Conservation (phyloP, 2,797 vertebrate species). For the Myripristis jacobus region DNA sequence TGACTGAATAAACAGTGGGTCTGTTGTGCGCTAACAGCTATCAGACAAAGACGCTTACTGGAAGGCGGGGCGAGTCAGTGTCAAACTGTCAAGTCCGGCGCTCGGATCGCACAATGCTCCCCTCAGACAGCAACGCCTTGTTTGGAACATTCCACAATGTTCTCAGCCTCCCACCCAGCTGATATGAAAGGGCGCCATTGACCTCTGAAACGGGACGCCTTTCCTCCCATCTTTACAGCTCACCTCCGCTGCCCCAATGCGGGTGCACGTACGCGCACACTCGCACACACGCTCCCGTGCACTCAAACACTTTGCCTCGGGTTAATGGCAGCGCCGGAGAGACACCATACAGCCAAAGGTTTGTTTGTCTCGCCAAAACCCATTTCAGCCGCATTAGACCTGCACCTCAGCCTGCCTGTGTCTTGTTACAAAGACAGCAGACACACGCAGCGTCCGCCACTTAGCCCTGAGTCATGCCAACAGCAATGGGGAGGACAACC, state of each 20-base stretch:
- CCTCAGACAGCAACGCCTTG: conserved; percentile 65
- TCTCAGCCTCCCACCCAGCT: conserved; percentile 59
- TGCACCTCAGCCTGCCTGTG: not conserved
- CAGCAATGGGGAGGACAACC: not conserved
- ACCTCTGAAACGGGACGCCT: conserved; percentile 53
- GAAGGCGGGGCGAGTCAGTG: conserved; percentile 47
- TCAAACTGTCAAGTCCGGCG: conserved; percentile 61
- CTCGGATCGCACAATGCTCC: conserved; percentile 60
- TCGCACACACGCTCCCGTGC: not conserved
- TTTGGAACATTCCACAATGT: conserved; percentile 77
- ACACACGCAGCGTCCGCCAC: not conserved
- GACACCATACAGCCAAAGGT: conserved; percentile 6
- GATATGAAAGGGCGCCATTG: conserved; percentile 74
- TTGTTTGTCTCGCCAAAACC: conserved; percentile 39
- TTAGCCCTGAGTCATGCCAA: conserved; percentile 25
- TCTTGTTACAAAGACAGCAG: conserved; percentile 41
- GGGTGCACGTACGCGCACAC: not conserved
- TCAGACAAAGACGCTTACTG: conserved; percentile 61
- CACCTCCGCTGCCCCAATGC: conserved; percentile 20
- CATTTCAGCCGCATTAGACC: conserved; percentile 10
- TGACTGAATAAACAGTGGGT: conserved; percentile 47
- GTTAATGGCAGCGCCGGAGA: conserved; percentile 14
- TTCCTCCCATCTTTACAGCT: conserved; percentile 30
- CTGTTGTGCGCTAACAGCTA: conserved; percentile 41
- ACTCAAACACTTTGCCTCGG: no score